These are phyloP conservation scores for Cottus gobio DNA, from an alignment of 2,113 vertebrate genomes.

Conservation along the genomic window DNA sequence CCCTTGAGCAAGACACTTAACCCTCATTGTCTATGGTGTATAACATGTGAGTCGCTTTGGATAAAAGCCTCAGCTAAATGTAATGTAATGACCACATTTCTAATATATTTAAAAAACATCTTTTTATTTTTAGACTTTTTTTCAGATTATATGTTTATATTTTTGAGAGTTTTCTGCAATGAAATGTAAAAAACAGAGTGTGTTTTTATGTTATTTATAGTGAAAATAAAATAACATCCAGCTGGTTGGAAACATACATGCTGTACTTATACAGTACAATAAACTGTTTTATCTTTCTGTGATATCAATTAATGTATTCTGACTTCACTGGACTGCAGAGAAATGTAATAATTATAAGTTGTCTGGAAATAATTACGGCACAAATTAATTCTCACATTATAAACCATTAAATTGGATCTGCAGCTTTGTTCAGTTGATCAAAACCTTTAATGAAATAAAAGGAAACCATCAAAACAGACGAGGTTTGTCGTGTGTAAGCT, in stretches of 20 bases:
- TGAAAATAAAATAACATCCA: conserved; percentile 26
- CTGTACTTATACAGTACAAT: conserved; percentile 41
- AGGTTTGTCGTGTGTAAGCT: conserved; percentile 59
- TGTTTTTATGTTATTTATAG: conserved; percentile 47
- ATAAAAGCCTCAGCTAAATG: no score
- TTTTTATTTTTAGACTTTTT: background rate
- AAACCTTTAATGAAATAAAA: background rate
- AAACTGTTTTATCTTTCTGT: conserved; percentile 6
- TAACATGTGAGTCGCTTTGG: no score
- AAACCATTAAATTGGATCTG: background rate
- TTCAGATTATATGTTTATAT: conserved; percentile 37
- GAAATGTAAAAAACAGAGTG: conserved; percentile 16
- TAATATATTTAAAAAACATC: background rate
- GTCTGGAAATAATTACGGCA: background rate
- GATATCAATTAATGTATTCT: background rate
- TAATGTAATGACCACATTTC: conserved; percentile 7
- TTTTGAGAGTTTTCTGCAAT: conserved; percentile 22
- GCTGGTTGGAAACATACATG: conserved; percentile 51
- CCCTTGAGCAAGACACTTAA: no score
- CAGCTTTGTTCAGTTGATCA: conserved; percentile 1
- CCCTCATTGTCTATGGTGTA: no score
- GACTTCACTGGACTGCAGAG: background rate
- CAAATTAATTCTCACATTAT: background rate
- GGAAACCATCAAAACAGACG: background rate
- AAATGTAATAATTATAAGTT: background rate